Percentiles rank a stretch among this genome's conserved stretches.
Conservation (phyloP, 92 coral and sea anemone genomes). For the Siderastrea siderea region DNA sequence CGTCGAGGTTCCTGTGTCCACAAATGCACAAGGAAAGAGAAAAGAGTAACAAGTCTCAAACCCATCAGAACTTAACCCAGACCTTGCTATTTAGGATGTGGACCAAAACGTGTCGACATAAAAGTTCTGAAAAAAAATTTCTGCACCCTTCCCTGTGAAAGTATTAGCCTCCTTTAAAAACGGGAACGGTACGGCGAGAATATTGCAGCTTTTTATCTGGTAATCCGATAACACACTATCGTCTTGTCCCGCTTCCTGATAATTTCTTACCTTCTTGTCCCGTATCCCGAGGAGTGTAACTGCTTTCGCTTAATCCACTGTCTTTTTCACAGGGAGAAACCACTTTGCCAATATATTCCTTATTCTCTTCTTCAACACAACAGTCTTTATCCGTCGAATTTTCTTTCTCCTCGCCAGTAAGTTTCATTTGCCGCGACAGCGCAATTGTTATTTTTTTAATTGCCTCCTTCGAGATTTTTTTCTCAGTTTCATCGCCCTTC, state of each 20-base stretch:
- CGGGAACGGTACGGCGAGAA: too few species aligned
- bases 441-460: constrained; percentile 75
- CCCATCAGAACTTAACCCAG: too few species aligned
- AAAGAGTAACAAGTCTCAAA: too few species aligned
- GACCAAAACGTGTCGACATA: too few species aligned
- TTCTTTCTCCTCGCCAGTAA: constrained; percentile 76
- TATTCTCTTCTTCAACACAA: neutral
- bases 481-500: constrained; percentile 48
- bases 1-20: too few species aligned
- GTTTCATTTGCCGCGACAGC: constrained; percentile 80
- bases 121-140: too few species aligned
- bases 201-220: too few species aligned
- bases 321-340: constrained; percentile 15
- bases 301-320: constrained; percentile 11
- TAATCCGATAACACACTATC: neutral
- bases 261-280: constrained; percentile 27
- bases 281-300: neutral
- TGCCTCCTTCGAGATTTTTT: constrained; percentile 62
- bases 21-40: too few species aligned
- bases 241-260: neutral
- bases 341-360: neutral
- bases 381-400: constrained; percentile 48
- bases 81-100: too few species aligned
- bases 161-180: too few species aligned
- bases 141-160: too few species aligned